Conservation (phyloP, 2,113 vertebrate species). For the Gambusia affinis region DNA sequence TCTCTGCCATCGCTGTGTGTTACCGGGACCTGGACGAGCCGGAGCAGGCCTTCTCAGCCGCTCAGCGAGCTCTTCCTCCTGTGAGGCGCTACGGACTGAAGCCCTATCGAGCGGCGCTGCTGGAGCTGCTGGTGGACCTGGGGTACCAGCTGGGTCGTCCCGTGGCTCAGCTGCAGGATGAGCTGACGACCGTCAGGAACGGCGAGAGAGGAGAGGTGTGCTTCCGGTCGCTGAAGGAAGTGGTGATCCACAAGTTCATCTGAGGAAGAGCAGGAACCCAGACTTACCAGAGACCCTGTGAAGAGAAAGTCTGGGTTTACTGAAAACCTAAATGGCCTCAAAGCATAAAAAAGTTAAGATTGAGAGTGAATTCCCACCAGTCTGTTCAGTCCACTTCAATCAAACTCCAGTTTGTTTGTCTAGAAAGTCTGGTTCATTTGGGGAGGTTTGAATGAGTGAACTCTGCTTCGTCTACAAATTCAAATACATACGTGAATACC, state of each 20-base stretch:
- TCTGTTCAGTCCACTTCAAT: too few species aligned
- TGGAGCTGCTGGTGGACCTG: conserved; percentile 86
- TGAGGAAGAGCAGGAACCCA: conserved; percentile 28
- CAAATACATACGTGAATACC: too few species aligned
- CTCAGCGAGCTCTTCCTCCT: conserved; percentile 80
- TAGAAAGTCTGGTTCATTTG: too few species aligned
- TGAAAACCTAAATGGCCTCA: background rate
- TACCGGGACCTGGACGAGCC: conserved; percentile 86
- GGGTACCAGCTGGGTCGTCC: conserved; percentile 87
- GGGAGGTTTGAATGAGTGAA: too few species aligned
- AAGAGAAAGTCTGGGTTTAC: too few species aligned
- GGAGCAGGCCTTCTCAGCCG: conserved; percentile 77
- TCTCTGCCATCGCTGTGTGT: conserved; percentile 87
- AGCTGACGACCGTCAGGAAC: conserved; percentile 80
- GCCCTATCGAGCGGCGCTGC: conserved; percentile 80
- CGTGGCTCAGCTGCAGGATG: conserved; percentile 85
- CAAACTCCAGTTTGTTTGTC: too few species aligned
- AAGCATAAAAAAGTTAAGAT: background rate
- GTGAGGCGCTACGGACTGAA: conserved; percentile 74
- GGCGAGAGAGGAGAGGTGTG: conserved; percentile 64
- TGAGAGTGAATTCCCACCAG: too few species aligned
- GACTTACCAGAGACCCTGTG: background rate
- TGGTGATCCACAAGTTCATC: conserved; percentile 85
- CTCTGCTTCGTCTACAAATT: too few species aligned
- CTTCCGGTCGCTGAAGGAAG: conserved; percentile 86